Evolutionary conservation across 2,888 invertebrate species (phyloP).

Genomic region (Mythimna ferrago): DNA sequence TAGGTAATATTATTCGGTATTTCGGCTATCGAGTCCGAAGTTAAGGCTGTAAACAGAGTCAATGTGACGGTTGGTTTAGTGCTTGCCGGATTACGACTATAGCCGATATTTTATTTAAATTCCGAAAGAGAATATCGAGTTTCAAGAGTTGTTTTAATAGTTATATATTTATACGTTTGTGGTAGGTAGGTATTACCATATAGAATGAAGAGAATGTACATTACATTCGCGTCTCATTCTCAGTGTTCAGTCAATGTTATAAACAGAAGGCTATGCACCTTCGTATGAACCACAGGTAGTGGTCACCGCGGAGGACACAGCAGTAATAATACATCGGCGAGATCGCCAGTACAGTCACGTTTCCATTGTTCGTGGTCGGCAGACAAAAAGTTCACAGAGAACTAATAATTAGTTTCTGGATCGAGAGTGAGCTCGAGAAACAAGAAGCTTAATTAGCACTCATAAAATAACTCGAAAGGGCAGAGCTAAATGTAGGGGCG

Average conservation of each 20-base stretch:
- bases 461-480: conserved; percentile 75
- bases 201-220: conserved; percentile 66
- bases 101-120: conserved; percentile 75
- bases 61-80: conserved; percentile 68
- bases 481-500: conserved; percentile 33
- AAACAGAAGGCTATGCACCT: conserved; percentile 48
- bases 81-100: conserved; percentile 65
- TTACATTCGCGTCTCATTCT: conserved; percentile 28
- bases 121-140: conserved; percentile 73
- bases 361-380: conserved; percentile 86
- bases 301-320: conserved; percentile 66
- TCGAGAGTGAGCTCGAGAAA: conserved; percentile 78
- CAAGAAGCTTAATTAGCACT: conserved; percentile 87
- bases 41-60: conserved; percentile 71
- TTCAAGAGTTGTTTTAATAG: conserved; percentile 69
- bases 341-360: conserved; percentile 88
- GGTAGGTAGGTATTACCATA: conserved; percentile 77
- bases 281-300: conserved; percentile 52
- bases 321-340: conserved; percentile 75
- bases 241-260: conserved; percentile 41
- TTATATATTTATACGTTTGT: conserved; percentile 62
- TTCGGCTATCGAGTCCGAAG: conserved; percentile 67
- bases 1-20: conserved; percentile 63
- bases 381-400: conserved; percentile 87
- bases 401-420: conserved; percentile 87